Percentiles rank a stretch among this genome's conserved stretches.
These are phyloP conservation scores for Rhinatrema bivittatum DNA, from an alignment of 2,797 vertebrate genomes.

Conservation along the genomic window DNA sequence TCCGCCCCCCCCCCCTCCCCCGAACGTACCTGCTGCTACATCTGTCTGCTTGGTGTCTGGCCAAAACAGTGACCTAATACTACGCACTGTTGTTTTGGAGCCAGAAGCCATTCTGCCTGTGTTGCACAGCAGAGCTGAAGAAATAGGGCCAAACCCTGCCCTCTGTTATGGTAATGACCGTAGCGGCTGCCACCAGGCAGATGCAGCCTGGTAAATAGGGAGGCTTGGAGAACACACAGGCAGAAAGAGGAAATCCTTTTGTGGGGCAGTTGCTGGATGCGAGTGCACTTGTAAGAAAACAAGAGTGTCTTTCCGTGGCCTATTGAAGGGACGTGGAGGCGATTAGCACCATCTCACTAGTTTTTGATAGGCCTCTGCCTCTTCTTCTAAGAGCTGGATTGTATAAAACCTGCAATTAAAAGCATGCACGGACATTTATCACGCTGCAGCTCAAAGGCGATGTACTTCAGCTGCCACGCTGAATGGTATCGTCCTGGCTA, in stretches of 20 bases:
- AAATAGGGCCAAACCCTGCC: slow-evolving; percentile 24
- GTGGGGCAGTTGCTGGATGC: slow-evolving; percentile 45
- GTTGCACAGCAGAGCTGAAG: not conserved
- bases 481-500: too few relatives aligned
- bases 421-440: too few relatives aligned
- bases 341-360: slow-evolving; percentile 34
- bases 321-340: slow-evolving; percentile 37
- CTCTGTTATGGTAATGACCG: slow-evolving; percentile 54
- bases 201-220: slow-evolving; percentile 30
- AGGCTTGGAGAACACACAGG: slow-evolving; percentile 24
- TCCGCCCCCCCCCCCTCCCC: too few relatives aligned
- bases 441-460: too few relatives aligned
- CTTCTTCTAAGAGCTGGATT: too few relatives aligned
- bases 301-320: slow-evolving; percentile 29
- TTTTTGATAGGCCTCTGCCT: slow-evolving; percentile 9
- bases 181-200: slow-evolving; percentile 24
- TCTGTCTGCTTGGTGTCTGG: slow-evolving; percentile 40
- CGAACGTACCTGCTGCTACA: slow-evolving; percentile 27
- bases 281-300: slow-evolving; percentile 51
- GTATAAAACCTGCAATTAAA: too few relatives aligned
- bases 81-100: not conserved
- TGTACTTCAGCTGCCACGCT: too few relatives aligned
- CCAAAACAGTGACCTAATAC: slow-evolving; percentile 35
- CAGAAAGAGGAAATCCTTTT: slow-evolving; percentile 40
- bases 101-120: not conserved